phyloP scores from a whole-genome alignment of 2,888 invertebrate genomes.

The Eudemis profundana region DNA sequence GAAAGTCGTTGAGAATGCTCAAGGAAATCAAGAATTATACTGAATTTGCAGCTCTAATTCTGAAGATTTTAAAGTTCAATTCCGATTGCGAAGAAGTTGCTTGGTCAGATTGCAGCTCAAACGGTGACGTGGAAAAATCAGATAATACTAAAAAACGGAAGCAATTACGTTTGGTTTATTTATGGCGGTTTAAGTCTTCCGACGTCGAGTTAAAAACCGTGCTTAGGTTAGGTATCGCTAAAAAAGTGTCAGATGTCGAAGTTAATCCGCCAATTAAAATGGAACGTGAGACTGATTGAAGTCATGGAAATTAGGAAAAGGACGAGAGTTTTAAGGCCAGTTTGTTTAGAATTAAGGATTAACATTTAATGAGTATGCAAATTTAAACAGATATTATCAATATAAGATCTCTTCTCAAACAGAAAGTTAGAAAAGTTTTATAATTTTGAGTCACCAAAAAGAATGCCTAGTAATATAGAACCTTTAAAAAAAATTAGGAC shows the following conservation, averaged over 20 bases:
- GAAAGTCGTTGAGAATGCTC: slow-evolving; percentile 58
- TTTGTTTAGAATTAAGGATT: slow-evolving; percentile 5
- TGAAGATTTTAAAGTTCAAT: slow-evolving; percentile 49
- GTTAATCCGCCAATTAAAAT: slow-evolving; percentile 78
- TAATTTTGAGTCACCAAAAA: too few species aligned
- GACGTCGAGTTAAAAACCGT: slow-evolving; percentile 59
- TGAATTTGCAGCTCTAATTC: slow-evolving; percentile 50
- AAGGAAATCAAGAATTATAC: slow-evolving; percentile 31
- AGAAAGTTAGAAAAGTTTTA: too few species aligned
- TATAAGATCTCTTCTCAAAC: too few species aligned
- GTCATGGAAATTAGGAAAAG: slow-evolving; percentile 55
- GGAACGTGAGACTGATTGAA: slow-evolving; percentile 59
- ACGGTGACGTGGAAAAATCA: slow-evolving; percentile 68
- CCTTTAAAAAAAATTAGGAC: slow-evolving; percentile 1
- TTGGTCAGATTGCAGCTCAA: slow-evolving; percentile 60
- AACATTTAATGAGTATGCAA: slow-evolving; percentile 1
- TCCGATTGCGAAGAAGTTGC: slow-evolving; percentile 49
- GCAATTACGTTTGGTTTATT: slow-evolving; percentile 80
- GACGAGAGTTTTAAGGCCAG: slow-evolving; percentile 13
- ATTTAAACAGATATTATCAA: not conserved
- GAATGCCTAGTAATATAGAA: too few species aligned
- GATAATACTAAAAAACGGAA: slow-evolving; percentile 82
- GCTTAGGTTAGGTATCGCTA: slow-evolving; percentile 68
- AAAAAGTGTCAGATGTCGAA: slow-evolving; percentile 70
- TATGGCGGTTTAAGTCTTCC: slow-evolving; percentile 60